These are phyloP conservation scores for Arge pagana DNA, from an alignment of 2,888 invertebrate genomes.

Conservation along the genomic window DNA sequence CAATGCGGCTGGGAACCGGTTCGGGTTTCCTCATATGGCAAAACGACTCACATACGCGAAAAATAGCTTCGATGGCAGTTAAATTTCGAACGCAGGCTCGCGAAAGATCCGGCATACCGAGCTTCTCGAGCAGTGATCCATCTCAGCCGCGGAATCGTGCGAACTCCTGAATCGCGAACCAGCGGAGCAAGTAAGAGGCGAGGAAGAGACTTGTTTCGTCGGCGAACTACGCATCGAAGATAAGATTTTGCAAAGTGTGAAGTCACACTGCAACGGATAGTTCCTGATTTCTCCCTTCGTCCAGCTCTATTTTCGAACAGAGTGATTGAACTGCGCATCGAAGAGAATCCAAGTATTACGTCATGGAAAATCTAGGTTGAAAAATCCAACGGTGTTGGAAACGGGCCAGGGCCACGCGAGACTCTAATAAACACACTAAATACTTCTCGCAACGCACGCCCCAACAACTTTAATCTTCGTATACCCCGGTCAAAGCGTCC, in stretches of 20 bases:
- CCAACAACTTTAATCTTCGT: too few relatives aligned
- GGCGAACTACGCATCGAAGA: too few relatives aligned
- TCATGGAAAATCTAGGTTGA: slow-evolving; percentile 11
- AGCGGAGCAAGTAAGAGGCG: too few relatives aligned
- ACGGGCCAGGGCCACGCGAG: slow-evolving; percentile 21
- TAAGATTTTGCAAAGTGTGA: too few relatives aligned
- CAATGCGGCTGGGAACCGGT: slow-evolving; percentile 42
- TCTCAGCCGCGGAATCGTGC: too few relatives aligned
- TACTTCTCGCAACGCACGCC: too few relatives aligned
- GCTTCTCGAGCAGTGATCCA: too few relatives aligned
- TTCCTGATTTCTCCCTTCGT: not conserved
- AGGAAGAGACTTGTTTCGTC: too few relatives aligned
- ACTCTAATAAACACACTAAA: slow-evolving; percentile 16
- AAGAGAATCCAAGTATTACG: slow-evolving; percentile 19
- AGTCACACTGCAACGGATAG: too few relatives aligned
- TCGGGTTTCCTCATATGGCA: slow-evolving; percentile 28
- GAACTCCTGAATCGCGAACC: too few relatives aligned
- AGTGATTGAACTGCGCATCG: slow-evolving; percentile 16
- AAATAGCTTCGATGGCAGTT: slow-evolving; percentile 21
- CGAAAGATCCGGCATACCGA: slow-evolving; percentile 7
- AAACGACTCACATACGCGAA: slow-evolving; percentile 24
- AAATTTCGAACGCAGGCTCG: slow-evolving; percentile 8
- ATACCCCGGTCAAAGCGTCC: too few relatives aligned
- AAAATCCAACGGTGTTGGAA: slow-evolving; percentile 15
- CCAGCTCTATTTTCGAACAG: not conserved